These are phyloP conservation scores for Aythya baeri DNA, from an alignment of 2,113 vertebrate genomes.

Conservation along the genomic window DNA sequence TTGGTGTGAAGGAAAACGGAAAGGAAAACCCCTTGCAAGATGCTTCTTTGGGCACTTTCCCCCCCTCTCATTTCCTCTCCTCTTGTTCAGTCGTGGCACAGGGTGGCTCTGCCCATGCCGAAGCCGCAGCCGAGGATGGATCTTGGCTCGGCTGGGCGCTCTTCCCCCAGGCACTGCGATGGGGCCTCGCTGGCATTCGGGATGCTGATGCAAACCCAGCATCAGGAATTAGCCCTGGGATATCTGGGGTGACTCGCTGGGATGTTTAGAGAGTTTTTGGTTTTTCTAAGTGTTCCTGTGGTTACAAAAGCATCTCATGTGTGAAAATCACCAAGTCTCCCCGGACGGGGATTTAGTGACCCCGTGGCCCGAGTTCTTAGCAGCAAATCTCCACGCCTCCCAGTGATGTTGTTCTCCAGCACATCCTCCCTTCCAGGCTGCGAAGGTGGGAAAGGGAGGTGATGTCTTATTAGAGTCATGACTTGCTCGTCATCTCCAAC, in stretches of 20 bases:
- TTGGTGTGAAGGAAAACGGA: conserved; percentile 8
- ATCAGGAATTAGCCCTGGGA: conserved; percentile 41
- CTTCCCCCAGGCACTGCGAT: accelerated
- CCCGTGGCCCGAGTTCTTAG: not conserved
- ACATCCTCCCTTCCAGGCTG: not conserved
- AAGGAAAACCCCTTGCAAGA: not conserved
- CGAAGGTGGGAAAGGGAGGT: not conserved
- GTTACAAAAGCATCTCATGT: not conserved
- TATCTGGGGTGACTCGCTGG: conserved; percentile 18
- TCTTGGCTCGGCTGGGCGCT: not conserved
- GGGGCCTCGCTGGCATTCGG: not conserved
- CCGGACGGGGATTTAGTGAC: not conserved
- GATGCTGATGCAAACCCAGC: conserved; percentile 13
- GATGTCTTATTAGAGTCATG: not conserved
- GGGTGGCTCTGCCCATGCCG: not conserved
- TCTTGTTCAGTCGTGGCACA: not conserved
- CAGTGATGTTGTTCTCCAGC: not conserved
- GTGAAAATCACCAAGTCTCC: conserved; percentile 33
- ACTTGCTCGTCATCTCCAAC: not conserved
- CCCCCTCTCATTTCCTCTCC: not conserved
- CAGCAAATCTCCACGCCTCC: not conserved
- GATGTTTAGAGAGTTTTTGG: conserved; percentile 53
- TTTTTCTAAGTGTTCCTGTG: conserved; percentile 47
- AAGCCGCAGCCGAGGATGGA: not conserved
- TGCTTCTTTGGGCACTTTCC: not conserved